Evolutionary conservation across 2,113 vertebrate genomes (phyloP).

Genomic region (Antennarius striatus): DNA sequence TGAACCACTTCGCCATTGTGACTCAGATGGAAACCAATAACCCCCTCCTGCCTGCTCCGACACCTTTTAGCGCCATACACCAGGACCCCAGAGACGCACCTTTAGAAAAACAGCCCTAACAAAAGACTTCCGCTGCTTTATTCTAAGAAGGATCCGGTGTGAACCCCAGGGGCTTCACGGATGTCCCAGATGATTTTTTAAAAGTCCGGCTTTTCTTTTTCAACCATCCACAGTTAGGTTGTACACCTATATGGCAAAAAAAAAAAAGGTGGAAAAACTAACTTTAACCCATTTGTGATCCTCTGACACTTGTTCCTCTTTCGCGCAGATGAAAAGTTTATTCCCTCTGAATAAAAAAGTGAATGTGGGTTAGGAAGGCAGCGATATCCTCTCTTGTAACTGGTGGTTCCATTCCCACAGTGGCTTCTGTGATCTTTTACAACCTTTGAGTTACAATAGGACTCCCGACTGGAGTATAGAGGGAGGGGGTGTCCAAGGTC

Average conservation of each 20-base stretch:
- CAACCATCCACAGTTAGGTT: background rate
- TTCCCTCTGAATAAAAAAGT: constrained; percentile 57
- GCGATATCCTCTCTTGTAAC: constrained; percentile 56
- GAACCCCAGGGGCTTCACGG: constrained; percentile 35
- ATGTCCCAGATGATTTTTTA: constrained; percentile 30
- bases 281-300: constrained; percentile 66
- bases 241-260: background rate
- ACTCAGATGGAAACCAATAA: constrained; percentile 37
- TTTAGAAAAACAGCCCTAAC: constrained; percentile 62
- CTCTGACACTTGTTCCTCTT: constrained; percentile 35
- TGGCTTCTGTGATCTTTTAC: constrained; percentile 33
- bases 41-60: constrained; percentile 30
- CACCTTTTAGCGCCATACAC: constrained; percentile 64
- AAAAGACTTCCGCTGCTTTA: constrained; percentile 71
- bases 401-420: constrained; percentile 68
- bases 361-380: constrained; percentile 50
- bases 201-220: constrained; percentile 4
- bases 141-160: constrained; percentile 40
- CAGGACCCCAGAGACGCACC: constrained; percentile 62
- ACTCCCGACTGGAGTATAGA: constrained; percentile 44
- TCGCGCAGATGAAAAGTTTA: constrained; percentile 14
- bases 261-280: background rate
- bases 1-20: constrained; percentile 91
- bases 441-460: constrained; percentile 32
- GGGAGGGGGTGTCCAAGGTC: constrained; percentile 32